Percentiles rank a stretch among this genome's conserved stretches.
Evolutionary conservation across 2,888 invertebrate genomes (phyloP).

Genomic region (Camptogramma bilineatum): DNA sequence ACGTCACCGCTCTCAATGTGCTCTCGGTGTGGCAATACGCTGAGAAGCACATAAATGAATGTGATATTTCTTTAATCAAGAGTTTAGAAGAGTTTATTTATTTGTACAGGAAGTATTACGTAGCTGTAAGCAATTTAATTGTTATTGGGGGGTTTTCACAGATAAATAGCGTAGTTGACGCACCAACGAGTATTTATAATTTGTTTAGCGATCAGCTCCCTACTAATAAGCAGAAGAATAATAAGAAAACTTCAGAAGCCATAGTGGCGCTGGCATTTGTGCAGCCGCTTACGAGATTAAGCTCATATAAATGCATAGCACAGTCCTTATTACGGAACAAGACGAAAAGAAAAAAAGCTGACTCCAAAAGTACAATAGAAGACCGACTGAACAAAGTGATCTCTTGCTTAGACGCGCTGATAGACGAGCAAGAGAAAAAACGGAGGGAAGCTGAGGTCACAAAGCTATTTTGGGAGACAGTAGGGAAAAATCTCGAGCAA

Average conservation of each 20-base stretch:
- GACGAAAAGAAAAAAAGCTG: slow-evolving; percentile 70
- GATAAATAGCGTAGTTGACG: slow-evolving; percentile 87
- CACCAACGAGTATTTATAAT: slow-evolving; percentile 83
- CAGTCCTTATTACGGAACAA: slow-evolving; percentile 83
- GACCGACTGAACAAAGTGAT: slow-evolving; percentile 85
- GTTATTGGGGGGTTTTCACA: slow-evolving; percentile 89
- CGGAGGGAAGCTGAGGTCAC: slow-evolving; percentile 89
- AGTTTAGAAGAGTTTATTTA: slow-evolving; percentile 89
- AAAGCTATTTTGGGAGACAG: slow-evolving; percentile 90
- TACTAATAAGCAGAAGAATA: slow-evolving; percentile 81
- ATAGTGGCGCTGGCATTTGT: slow-evolving; percentile 86
- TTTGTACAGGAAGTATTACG: slow-evolving; percentile 89
- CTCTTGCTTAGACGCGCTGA: slow-evolving; percentile 86
- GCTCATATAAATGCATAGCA: slow-evolving; percentile 87
- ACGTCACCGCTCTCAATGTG: slow-evolving; percentile 88
- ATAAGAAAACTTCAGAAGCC: slow-evolving; percentile 84
- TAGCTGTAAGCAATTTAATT: slow-evolving; percentile 90
- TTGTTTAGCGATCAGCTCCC: slow-evolving; percentile 86
- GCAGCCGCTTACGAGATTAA: slow-evolving; percentile 86
- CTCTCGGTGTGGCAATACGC: slow-evolving; percentile 89
- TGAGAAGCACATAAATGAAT: slow-evolving; percentile 87
- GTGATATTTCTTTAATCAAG: slow-evolving; percentile 89
- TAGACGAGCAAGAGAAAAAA: slow-evolving; percentile 87
- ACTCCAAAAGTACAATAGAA: slow-evolving; percentile 77
- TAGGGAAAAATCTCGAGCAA: slow-evolving; percentile 87